Percentiles rank a stretch among this genome's conserved stretches.
Evolutionary conservation across 1,140 invertebrate genomes (phyloP).

Genomic region (Coelopa frigida): DNA sequence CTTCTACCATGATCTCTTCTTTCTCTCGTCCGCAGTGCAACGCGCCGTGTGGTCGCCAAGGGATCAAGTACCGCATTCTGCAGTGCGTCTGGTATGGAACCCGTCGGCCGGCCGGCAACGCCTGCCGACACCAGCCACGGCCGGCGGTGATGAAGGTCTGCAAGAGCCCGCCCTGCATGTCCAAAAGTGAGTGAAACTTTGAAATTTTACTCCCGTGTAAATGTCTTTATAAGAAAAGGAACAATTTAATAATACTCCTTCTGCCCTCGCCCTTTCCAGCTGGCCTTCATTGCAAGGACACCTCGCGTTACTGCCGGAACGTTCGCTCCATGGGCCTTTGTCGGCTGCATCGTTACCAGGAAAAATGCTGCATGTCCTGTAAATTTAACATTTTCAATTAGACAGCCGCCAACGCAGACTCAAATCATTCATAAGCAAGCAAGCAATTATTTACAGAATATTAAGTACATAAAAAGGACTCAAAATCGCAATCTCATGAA

Average conservation of each 20-base stretch:
- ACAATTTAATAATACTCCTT: neutral
- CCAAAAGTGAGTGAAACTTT: constrained; percentile 37
- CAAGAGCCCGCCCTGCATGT: constrained; percentile 57
- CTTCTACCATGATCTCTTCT: constrained; percentile 1
- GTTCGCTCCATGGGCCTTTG: constrained; percentile 78
- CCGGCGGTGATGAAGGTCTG: constrained; percentile 71
- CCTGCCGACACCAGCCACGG: constrained; percentile 64
- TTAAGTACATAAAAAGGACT: no score
- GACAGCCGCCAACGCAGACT: no score
- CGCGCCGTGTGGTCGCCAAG: constrained; percentile 60
- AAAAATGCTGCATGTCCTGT: constrained; percentile 79
- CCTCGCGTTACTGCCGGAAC: constrained; percentile 70
- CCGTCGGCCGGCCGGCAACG: constrained; percentile 71
- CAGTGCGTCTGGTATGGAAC: constrained; percentile 84
- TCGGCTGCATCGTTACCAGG: constrained; percentile 67
- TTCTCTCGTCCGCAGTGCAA: constrained; percentile 55
- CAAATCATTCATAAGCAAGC: no score
- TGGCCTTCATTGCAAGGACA: constrained; percentile 57
- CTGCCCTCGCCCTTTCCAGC: constrained; percentile 10
- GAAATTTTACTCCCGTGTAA: no score
- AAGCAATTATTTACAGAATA: no score
- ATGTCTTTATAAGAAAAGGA: no score
- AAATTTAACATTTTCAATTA: constrained; percentile 23
- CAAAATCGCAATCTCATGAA: no score
- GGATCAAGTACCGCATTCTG: constrained; percentile 73